Base-by-base conservation (phyloP, 1,140 invertebrate genomes). In the Onthophagus taurus region DNA sequence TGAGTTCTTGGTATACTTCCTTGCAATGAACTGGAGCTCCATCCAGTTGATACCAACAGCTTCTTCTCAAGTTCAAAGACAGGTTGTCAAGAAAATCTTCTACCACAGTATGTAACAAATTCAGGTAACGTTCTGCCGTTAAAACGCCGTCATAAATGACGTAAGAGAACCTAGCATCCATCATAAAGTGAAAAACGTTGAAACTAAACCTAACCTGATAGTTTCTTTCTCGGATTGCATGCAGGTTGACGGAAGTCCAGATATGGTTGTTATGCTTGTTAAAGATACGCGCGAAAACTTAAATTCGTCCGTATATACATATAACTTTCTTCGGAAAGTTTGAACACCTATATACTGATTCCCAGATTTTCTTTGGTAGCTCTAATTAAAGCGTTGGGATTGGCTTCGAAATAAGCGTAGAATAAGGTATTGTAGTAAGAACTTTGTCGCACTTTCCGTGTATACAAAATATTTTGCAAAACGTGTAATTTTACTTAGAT, bases 341-440 rank as follows among this genome's bases (percentile, higher is more conserved):
- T n/a, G n/a, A n/a, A n/a, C n/a, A n/a, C n/a, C n/a, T n/a, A n/a
- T n/a, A 2, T 33, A 33, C n/a, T 33, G 2, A 33, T 33, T 33
- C 2, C 31, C 31, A 33, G n/a, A n/a, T n/a, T n/a, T n/a, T n/a
- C n/a, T n/a, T n/a, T n/a, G n/a, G n/a, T n/a, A n/a, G 31, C 31
- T 33, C 31, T 12, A 33, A 33, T 16, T 2, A 16, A 33, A 16
- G 13, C 8, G 31, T 33, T 33, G 31, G 31, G 2, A 33, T 33
- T 33, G 31, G 31, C 31, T 16, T 33, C 31, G 31, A 33, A 33
- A 33, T n/a, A n/a, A n/a, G n/a, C n/a, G n/a, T n/a, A n/a, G n/a
- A n/a, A n/a, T n/a, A n/a, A n/a, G n/a, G n/a, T n/a, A n/a, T n/a
- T n/a, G n/a, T n/a, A n/a, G n/a, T n/a, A n/a, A n/a, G n/a, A n/a